Evolutionary conservation across 2,888 invertebrate genomes (phyloP), one percentile per base, ranked within the genome.

Genomic region (Ephialtes manifestator): DNA sequence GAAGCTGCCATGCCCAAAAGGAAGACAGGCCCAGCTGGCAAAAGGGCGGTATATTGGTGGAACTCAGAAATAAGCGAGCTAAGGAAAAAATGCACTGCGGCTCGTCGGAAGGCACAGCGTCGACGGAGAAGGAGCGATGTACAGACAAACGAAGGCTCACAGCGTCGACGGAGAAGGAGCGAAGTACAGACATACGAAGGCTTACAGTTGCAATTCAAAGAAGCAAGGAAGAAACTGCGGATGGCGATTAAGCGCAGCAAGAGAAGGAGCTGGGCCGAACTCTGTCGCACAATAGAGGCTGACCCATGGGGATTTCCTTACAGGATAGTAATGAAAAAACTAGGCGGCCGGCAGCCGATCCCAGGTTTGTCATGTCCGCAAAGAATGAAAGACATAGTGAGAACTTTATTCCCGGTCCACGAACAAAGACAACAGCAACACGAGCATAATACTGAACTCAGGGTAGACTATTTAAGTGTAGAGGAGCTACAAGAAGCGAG

Each of bases 291-390:
- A 3, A 71, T 81, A 13, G 68, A 85, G 20, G n/a, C 18, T 2
- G 81, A 84, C 46, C 81, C 81, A 60, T 81, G 77, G 84, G 84
- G 84, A 43, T 68, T n/a, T n/a, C n/a, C n/a, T n/a, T n/a, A n/a
- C n/a, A n/a, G n/a, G n/a, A n/a, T n/a, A n/a, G n/a, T n/a, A 78
- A 70, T 39, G 8, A 78, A 55, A 8, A 78, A 78, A 10, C 46
- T 68, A 20, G 78, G 65, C 0, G 65, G 46, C 8, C n/a, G 70
- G 15, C 35, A 75, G 4, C 75, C 65, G 1, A 68, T 81, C 1
- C 58, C 77, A 3, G 46, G 80, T 35, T 53, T 63, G 43, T 28
- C 71, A 18, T 71, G 82, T 35, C 77, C 82, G 10, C 15, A 15
- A 10, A 39, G 77, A 15, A 81, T 78, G 74, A 48, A 20, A 3